A percentile compares a stretch with the other conserved stretches of the same genome.
Evolutionary conservation across 2,888 invertebrate genomes (phyloP).

Genomic region (Thymelicus sylvestris): DNA sequence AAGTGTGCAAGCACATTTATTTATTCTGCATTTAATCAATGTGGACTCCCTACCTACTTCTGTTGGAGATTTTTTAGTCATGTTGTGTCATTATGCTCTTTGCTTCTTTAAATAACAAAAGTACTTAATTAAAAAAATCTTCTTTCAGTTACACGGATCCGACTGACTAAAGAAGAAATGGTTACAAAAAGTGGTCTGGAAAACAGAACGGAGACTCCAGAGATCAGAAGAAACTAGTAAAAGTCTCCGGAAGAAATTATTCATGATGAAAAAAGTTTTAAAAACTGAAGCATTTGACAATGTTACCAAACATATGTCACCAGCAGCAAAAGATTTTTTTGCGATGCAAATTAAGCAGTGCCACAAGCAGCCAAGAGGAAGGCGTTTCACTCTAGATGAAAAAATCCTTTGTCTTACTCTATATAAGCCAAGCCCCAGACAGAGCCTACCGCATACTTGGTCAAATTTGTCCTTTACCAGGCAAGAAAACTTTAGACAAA

Average conservation of each 20-base stretch:
- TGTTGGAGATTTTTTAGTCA: too few species aligned
- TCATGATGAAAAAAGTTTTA: conserved; percentile 24
- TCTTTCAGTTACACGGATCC: too few species aligned
- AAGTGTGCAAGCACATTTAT: too few species aligned
- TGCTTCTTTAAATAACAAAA: too few species aligned
- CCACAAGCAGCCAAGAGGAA: conserved; percentile 35
- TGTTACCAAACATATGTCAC: conserved; percentile 28
- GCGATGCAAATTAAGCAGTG: conserved; percentile 36
- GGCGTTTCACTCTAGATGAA: conserved; percentile 39
- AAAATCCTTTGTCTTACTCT: conserved; percentile 39
- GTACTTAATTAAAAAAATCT: too few species aligned
- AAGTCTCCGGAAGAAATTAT: neutral
- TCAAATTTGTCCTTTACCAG: conserved; percentile 33
- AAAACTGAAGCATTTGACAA: conserved; percentile 24
- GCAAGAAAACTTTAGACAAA: conserved; percentile 25
- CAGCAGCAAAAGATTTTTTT: conserved; percentile 32
- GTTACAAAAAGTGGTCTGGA: too few species aligned
- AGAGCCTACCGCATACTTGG: conserved; percentile 37
- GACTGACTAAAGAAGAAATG: too few species aligned
- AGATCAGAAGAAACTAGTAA: too few species aligned
- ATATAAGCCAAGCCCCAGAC: conserved; percentile 41
- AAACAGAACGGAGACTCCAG: too few species aligned
- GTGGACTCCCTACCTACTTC: too few species aligned
- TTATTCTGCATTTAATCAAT: too few species aligned
- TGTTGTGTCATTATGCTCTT: too few species aligned